A percentile compares a stretch with the other conserved stretches of the same genome.
These are phyloP conservation scores for Cosmorhoe ocellata DNA, from an alignment of 2,888 invertebrate genomes.

Conservation along the genomic window DNA sequence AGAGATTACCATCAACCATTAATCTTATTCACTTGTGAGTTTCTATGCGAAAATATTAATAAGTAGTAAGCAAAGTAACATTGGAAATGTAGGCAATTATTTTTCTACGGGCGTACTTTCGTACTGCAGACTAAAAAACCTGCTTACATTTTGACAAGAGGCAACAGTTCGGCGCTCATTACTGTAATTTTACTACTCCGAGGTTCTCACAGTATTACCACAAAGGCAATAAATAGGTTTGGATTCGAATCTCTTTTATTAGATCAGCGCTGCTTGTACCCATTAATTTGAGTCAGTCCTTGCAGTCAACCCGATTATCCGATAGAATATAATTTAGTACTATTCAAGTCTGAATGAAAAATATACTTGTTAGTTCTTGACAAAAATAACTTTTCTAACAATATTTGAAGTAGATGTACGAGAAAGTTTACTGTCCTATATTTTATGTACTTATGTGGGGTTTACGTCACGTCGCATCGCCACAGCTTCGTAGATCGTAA, in stretches of 20 bases:
- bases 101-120: too few species aligned
- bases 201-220: conserved; percentile 38
- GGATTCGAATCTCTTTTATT: conserved; percentile 52
- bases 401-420: background rate
- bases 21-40: too few species aligned
- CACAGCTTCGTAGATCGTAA: background rate
- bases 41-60: too few species aligned
- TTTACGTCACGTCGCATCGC: background rate
- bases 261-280: conserved; percentile 39
- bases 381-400: background rate
- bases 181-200: background rate
- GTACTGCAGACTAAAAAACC: too few species aligned
- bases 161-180: too few species aligned
- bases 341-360: too few species aligned
- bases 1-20: too few species aligned
- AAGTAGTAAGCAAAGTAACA: too few species aligned
- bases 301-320: conserved; percentile 42
- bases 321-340: background rate
- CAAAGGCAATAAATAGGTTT: conserved; percentile 43
- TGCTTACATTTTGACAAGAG: too few species aligned
- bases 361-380: background rate
- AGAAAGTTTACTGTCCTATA: background rate
- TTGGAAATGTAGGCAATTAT: too few species aligned
- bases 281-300: conserved; percentile 43
- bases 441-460: conserved; percentile 1